Percentiles rank a stretch among this genome's conserved stretches.
These are phyloP conservation scores for Cynaeus angustus DNA, from an alignment of 2,888 invertebrate species.

Conservation along the genomic window DNA sequence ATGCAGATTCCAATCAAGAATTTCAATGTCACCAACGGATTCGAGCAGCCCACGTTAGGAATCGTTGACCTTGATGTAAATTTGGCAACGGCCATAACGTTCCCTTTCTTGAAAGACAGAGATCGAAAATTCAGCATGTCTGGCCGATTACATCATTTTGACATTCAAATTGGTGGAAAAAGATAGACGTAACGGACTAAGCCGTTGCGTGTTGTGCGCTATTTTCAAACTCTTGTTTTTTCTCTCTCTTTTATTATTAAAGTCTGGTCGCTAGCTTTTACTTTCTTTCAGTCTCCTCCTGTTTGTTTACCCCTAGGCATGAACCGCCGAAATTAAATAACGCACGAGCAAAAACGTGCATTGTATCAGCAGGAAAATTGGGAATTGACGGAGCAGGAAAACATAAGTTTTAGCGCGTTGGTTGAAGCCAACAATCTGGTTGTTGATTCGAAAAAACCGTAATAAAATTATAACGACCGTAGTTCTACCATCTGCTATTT, in stretches of 20 bases:
- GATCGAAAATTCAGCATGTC: constrained; percentile 50
- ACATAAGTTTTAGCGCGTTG: too few relatives aligned
- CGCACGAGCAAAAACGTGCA: not conserved
- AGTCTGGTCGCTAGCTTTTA: constrained; percentile 45
- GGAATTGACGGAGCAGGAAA: too few relatives aligned
- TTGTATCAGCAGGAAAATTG: too few relatives aligned
- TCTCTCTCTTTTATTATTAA: constrained; percentile 40
- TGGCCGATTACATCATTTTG: constrained; percentile 56
- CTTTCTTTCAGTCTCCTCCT: constrained; percentile 37
- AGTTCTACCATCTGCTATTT: too few relatives aligned
- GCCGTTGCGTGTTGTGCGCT: constrained; percentile 43
- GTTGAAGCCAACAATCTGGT: too few relatives aligned
- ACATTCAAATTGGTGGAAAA: constrained; percentile 53
- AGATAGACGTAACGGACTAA: constrained; percentile 24
- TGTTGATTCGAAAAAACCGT: too few relatives aligned
- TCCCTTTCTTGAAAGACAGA: constrained; percentile 50
- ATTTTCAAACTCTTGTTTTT: constrained; percentile 38
- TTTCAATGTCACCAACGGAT: not conserved
- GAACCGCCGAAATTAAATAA: constrained; percentile 44
- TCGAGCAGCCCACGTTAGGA: constrained; percentile 51
- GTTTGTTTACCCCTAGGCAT: constrained; percentile 43
- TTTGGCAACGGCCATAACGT: constrained; percentile 54
- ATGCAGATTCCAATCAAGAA: too few relatives aligned
- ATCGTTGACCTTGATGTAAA: constrained; percentile 55
- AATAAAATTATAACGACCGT: too few relatives aligned